phyloP scores from a whole-genome alignment of 2,797 vertebrate genomes.

The Rhinichthys osculus region DNA sequence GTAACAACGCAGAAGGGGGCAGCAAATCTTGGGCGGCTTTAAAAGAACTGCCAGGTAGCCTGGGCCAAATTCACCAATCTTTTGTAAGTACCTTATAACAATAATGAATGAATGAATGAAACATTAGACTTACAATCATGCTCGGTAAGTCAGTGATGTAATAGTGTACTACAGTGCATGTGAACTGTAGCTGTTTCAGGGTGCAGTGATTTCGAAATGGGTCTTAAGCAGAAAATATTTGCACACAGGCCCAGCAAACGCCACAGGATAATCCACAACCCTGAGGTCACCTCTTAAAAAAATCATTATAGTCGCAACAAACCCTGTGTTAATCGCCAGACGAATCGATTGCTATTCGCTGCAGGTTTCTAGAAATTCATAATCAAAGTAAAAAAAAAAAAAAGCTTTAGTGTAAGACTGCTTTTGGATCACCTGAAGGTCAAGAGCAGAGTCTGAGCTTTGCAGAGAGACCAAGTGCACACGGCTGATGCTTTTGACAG shows the following conservation, averaged over 20 bases:
- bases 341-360: constrained; percentile 62
- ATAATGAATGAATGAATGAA: background rate
- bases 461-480: constrained; percentile 35
- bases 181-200: constrained; percentile 18
- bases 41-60: background rate
- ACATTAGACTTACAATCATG: background rate
- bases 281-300: constrained; percentile 46
- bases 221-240: constrained; percentile 47
- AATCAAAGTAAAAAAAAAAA: constrained; percentile 51
- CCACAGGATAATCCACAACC: constrained; percentile 52
- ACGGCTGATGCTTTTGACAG: constrained; percentile 24
- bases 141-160: background rate
- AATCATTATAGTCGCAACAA: constrained; percentile 61
- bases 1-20: background rate
- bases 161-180: background rate
- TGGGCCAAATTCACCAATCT: constrained; percentile 1
- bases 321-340: constrained; percentile 60
- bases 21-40: background rate
- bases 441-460: constrained; percentile 41
- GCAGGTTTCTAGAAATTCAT: constrained; percentile 48
- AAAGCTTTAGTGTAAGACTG: background rate
- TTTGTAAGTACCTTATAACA: background rate
- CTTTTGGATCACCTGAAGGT: constrained; percentile 61
- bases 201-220: constrained; percentile 19
- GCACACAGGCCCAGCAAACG: constrained; percentile 28